Evolutionary conservation across 2,888 invertebrate species (phyloP).

Genomic region (Caenorhabditis sp.): DNA sequence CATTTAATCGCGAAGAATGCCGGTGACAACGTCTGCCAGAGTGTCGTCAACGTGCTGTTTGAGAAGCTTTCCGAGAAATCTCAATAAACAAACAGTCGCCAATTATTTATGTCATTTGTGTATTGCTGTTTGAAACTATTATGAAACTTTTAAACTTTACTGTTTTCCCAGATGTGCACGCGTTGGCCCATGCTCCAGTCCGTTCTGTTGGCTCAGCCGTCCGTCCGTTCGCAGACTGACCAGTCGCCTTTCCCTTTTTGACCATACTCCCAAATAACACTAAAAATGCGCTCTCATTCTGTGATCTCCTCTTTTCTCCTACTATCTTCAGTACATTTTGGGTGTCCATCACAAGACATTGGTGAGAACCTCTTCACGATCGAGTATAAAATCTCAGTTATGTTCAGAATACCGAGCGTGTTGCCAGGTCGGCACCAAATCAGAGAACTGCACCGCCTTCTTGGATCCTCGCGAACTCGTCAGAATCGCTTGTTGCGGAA

Average conservation of each 20-base stretch:
- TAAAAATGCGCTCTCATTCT: background rate
- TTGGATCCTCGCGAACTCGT: slow-evolving; percentile 63
- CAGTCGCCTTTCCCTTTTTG: background rate
- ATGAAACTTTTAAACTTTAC: slow-evolving; percentile 1
- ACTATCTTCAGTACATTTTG: too few relatives aligned
- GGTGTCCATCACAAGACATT: background rate
- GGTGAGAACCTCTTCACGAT: too few relatives aligned
- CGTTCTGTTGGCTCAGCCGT: slow-evolving; percentile 8
- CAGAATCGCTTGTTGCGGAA: slow-evolving; percentile 73
- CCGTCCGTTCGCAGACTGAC: background rate
- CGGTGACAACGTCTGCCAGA: slow-evolving; percentile 63
- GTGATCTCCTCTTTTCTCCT: background rate
- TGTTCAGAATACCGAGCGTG: slow-evolving; percentile 62
- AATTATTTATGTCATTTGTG: background rate
- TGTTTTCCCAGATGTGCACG: background rate
- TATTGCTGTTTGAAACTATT: slow-evolving; percentile 2
- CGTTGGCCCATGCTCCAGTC: background rate
- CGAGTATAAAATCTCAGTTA: too few relatives aligned
- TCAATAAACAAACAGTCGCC: slow-evolving; percentile 15
- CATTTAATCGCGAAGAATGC: slow-evolving; percentile 68
- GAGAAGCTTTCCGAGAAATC: slow-evolving; percentile 40
- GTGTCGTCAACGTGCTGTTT: slow-evolving; percentile 24
- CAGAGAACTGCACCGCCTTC: slow-evolving; percentile 57
- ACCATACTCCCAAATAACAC: background rate
- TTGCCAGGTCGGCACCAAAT: slow-evolving; percentile 46